These are phyloP conservation scores for Drosophila falleni DNA, from an alignment of 2,888 invertebrate genomes.

Conservation along the genomic window DNA sequence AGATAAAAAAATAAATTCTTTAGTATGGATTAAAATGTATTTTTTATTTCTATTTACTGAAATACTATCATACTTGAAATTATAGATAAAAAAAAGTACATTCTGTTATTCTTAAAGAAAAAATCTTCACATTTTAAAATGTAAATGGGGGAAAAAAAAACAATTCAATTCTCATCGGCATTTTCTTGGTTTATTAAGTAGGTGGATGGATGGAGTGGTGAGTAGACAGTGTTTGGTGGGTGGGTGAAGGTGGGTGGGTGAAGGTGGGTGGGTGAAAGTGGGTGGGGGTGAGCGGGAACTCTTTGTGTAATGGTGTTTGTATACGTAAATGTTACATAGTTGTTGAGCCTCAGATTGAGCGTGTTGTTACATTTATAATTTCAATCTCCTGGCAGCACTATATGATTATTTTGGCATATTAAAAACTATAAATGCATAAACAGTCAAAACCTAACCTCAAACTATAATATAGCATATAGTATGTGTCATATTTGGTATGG, in stretches of 20 bases:
- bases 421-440: conserved; percentile 50
- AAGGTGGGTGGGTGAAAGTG: neutral
- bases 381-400: conserved; percentile 7
- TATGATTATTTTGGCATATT: conserved; percentile 2
- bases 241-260: neutral
- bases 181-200: conserved; percentile 5
- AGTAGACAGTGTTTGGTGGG: neutral
- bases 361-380: conserved; percentile 40
- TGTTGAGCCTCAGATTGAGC: conserved; percentile 35
- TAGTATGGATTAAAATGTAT: too few relatives aligned
- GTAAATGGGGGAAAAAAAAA: too few relatives aligned
- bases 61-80: too few relatives aligned
- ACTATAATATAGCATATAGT: neutral
- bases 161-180: neutral
- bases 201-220: neutral
- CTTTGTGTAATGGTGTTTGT: neutral
- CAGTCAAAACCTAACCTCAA: conserved; percentile 36
- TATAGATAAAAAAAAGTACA: too few relatives aligned
- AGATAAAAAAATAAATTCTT: too few relatives aligned
- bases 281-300: neutral
- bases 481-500: neutral
- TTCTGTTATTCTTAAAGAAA: too few relatives aligned
- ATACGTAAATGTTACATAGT: conserved; percentile 17
- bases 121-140: too few relatives aligned
- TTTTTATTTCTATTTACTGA: too few relatives aligned